Conservation (phyloP, 2,113 vertebrate genomes). For the Burhinus bistriatus region DNA sequence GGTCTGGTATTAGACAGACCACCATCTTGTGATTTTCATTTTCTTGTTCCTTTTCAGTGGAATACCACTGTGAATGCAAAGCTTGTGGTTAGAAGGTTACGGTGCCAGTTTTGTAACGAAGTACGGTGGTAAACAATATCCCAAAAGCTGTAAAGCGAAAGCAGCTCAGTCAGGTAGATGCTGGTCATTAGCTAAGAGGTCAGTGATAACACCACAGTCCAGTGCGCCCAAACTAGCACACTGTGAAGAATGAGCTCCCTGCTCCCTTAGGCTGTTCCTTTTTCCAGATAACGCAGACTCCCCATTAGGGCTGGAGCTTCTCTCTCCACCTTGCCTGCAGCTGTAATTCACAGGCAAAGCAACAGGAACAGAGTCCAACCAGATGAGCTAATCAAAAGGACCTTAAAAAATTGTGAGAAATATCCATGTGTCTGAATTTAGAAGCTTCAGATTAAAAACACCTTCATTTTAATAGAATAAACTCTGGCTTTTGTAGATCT, state of each 20-base stretch:
- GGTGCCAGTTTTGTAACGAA: neutral
- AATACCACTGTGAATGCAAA: neutral
- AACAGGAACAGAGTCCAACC: neutral
- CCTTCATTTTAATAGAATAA: neutral
- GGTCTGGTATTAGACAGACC: neutral
- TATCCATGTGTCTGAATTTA: neutral
- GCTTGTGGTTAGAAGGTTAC: neutral
- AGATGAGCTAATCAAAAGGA: neutral
- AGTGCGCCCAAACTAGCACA: neutral
- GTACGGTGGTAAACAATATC: neutral
- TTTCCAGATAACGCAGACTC: neutral
- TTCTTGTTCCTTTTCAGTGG: neutral
- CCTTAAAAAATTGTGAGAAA: neutral
- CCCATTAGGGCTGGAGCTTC: neutral
- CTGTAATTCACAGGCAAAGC: neutral
- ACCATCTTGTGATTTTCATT: neutral
- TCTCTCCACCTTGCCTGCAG: neutral
- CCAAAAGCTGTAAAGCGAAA: slow-evolving; percentile 12
- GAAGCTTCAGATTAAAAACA: neutral
- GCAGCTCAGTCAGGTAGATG: neutral
- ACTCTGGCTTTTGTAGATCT: neutral
- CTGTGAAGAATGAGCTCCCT: slow-evolving; percentile 64
- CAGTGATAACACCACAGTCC: neutral
- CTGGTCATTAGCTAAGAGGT: neutral
- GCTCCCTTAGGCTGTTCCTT: slow-evolving; percentile 16